Base-by-base conservation (phyloP, 2,888 invertebrate genomes). In the Philopedon plagiatum region DNA sequence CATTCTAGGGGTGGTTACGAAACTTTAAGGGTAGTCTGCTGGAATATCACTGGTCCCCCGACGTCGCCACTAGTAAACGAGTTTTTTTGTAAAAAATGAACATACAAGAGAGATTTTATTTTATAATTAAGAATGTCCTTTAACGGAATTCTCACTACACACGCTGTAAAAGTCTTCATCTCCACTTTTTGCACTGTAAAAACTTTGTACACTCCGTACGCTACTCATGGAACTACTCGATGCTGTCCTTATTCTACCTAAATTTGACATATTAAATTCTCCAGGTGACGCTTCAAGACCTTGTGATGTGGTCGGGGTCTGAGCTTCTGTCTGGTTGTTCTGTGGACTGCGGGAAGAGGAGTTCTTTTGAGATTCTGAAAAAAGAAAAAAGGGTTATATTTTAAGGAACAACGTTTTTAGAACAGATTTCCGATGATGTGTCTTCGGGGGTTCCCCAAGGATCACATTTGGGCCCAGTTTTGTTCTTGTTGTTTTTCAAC, bases 131-230 rank as follows among this genome's bases (percentile, higher is more conserved):
- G 44, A 9, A 21, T 7, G 37, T 23, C 51, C 37, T 49, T 49
- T 63, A 8, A 32, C 13, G 15, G 64, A 64, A 19, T 15, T 63
- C 4, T 71, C 65, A 58, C 71, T 71, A 41, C 44, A 54, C 9
- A 71, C 64, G 54, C 71, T 71, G 21, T 64, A 71, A 65, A 64
- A 71, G 26, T 65, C 71, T 26, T 65, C 54, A n/a, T 64, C 60
- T 23, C 29, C 39, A 23, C 66, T 66, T 56, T 62, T 66, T 5
- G 46, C 60, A 37, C 71, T 71, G 26, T 71, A 71, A 19, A 66
- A 71, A 23, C 66, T 66, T 57, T 71, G 71, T n/a, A 46, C 29
- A 61, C 71, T 71, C 23, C 32, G 60, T n/a, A 61, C 5, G 23
- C 71, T 71, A 23, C 23, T 29, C 13, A 54, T 23, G 5, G 64